Conservation (phyloP, 37 sponge, comb jelly and placozoan species). For the Cliona cf. orientalis region DNA sequence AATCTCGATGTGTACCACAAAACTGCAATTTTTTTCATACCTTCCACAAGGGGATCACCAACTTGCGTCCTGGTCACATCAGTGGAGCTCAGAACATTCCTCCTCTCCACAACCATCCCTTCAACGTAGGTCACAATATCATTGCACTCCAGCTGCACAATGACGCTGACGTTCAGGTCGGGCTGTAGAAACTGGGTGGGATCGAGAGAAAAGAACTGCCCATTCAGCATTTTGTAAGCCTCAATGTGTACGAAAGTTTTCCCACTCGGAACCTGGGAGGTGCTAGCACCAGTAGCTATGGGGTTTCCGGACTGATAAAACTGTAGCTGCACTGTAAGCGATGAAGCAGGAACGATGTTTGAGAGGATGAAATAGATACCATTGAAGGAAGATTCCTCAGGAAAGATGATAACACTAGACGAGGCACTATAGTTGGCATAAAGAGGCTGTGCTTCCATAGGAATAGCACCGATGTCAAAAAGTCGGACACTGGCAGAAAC, state of each 20-base stretch:
- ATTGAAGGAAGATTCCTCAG: constrained; percentile 60
- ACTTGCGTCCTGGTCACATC: constrained; percentile 7
- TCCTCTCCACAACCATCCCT: constrained; percentile 64
- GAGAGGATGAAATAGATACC: constrained; percentile 53
- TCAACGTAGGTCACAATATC: constrained; percentile 48
- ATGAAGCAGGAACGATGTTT: constrained; percentile 45
- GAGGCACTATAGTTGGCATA: constrained; percentile 10
- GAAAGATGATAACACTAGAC: constrained; percentile 37
- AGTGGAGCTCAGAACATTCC: background rate
- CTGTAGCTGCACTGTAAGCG: background rate
- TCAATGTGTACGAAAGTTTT: constrained; percentile 61
- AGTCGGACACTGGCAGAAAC: constrained; percentile 53
- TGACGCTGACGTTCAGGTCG: constrained; percentile 33
- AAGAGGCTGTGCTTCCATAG: background rate
- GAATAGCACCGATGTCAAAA: background rate
- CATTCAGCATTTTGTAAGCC: constrained; percentile 31
- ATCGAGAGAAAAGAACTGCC: constrained; percentile 34
- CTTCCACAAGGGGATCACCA: constrained; percentile 59
- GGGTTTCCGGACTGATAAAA: constrained; percentile 18
- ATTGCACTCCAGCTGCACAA: constrained; percentile 65
- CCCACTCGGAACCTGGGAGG: background rate
- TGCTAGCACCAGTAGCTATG: background rate
- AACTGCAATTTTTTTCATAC: background rate
- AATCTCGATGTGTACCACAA: background rate
- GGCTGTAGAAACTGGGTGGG: constrained; percentile 79